These are phyloP conservation scores for Carduelis carduelis DNA, from an alignment of 2,797 vertebrate genomes.

Conservation along the genomic window DNA sequence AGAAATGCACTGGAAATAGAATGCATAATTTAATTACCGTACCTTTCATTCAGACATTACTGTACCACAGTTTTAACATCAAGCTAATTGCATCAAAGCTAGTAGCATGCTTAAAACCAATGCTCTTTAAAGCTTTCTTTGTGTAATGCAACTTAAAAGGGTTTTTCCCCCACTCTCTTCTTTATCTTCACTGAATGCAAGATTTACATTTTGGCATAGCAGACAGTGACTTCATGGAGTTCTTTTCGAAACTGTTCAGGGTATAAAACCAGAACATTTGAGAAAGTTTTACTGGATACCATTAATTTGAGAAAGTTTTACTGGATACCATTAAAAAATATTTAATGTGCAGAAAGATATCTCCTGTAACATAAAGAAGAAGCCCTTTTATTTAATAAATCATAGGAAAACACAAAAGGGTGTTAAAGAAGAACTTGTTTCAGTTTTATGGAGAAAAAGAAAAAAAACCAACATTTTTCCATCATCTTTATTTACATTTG, in stretches of 20 bases:
- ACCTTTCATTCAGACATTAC: constrained; percentile 21
- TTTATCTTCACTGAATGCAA: not conserved
- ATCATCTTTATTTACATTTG: constrained; percentile 5
- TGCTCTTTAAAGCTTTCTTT: not conserved
- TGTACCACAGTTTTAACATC: constrained; percentile 38
- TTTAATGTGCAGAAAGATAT: not conserved
- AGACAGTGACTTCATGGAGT: not conserved
- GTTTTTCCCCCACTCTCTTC: not conserved
- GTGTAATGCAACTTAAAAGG: not conserved
- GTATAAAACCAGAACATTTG: not conserved
- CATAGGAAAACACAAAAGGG: not conserved
- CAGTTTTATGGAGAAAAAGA: not conserved
- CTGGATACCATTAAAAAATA: not conserved
- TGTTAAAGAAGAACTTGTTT: constrained; percentile 2
- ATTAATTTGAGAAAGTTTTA: not conserved
- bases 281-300: not conserved
- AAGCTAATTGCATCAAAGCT: constrained; percentile 33
- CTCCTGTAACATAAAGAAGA: not conserved
- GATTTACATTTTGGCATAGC: constrained; percentile 1
- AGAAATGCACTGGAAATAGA: not conserved
- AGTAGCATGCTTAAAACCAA: not conserved
- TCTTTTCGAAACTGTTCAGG: not conserved
- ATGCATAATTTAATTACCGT: not conserved
- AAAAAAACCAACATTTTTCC: not conserved
- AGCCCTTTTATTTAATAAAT: not conserved